Conservation (phyloP, 2,888 invertebrate genomes). For the Nemapogon koenigi region DNA sequence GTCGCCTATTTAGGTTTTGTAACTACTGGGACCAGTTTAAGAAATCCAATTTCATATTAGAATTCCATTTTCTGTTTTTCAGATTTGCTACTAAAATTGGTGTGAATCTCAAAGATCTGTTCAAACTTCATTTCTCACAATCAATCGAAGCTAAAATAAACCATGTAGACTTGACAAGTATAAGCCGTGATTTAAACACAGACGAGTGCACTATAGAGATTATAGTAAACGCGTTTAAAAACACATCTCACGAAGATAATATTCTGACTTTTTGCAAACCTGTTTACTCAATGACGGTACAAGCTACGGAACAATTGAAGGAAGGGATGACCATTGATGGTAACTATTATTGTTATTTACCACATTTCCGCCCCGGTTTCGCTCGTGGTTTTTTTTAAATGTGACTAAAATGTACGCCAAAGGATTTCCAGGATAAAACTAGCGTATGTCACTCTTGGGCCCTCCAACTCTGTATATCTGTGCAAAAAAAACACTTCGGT, state of each 20-base stretch:
- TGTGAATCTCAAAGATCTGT: constrained; percentile 45
- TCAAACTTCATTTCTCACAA: constrained; percentile 39
- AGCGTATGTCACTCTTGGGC: too few relatives aligned
- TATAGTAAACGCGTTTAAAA: constrained; percentile 76
- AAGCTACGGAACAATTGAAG: constrained; percentile 69
- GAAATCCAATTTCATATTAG: too few relatives aligned
- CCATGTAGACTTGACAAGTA: constrained; percentile 24
- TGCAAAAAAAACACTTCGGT: too few relatives aligned
- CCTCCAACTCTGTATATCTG: too few relatives aligned
- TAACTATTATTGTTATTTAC: too few relatives aligned
- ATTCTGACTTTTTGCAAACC: constrained; percentile 71
- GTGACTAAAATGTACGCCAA: too few relatives aligned
- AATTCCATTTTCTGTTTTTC: constrained; percentile 19
- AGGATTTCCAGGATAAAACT: too few relatives aligned
- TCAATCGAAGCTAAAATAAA: constrained; percentile 30
- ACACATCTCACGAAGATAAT: constrained; percentile 76
- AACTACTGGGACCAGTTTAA: too few relatives aligned
- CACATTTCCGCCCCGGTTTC: too few relatives aligned
- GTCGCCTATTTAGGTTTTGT: too few relatives aligned
- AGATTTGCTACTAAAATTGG: constrained; percentile 54
- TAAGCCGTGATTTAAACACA: constrained; percentile 55
- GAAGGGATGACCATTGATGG: constrained; percentile 70
- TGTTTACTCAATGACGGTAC: constrained; percentile 77
- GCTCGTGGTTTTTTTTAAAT: too few relatives aligned
- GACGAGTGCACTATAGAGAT: constrained; percentile 70